A percentile compares a stretch with the other conserved stretches of the same genome.
These are phyloP conservation scores for Crocidura indochinensis DNA, from an alignment of 2,797 vertebrate species.

Conservation along the genomic window DNA sequence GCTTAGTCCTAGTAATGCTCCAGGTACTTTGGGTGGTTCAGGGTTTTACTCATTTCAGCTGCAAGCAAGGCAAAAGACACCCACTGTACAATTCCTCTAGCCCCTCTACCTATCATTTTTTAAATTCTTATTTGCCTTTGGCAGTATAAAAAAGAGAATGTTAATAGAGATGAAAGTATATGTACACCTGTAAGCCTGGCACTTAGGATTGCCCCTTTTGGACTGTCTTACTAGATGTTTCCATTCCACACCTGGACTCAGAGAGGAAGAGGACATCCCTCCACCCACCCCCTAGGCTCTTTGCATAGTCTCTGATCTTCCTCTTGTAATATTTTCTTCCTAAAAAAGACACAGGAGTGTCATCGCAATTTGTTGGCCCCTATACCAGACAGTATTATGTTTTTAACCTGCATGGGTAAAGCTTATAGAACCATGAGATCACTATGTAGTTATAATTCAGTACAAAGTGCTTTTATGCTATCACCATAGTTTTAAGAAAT, in stretches of 20 bases:
- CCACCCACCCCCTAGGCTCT: background rate
- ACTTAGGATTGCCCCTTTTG: background rate
- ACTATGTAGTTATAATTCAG: background rate
- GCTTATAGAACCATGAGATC: background rate
- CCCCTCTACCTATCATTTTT: background rate
- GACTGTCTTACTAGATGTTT: background rate
- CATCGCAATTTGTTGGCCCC: background rate
- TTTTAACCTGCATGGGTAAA: background rate
- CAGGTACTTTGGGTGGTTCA: no score
- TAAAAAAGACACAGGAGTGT: background rate
- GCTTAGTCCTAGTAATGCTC: no score
- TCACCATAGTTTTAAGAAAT: no score
- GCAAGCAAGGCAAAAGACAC: no score
- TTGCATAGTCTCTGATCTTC: background rate
- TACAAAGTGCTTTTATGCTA: no score
- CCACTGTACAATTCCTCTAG: no score
- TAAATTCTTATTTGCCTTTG: constrained; percentile 52
- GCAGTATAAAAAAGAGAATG: background rate
- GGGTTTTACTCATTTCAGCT: no score
- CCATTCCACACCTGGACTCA: background rate
- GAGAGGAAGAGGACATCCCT: background rate
- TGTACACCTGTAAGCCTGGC: background rate
- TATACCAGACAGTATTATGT: no score
- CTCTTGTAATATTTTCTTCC: background rate
- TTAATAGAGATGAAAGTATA: background rate